Percentiles rank a stretch among this genome's conserved stretches.
Conservation (phyloP, 2,113 vertebrate genomes). For the Pseudolaguvia tuberculata region DNA sequence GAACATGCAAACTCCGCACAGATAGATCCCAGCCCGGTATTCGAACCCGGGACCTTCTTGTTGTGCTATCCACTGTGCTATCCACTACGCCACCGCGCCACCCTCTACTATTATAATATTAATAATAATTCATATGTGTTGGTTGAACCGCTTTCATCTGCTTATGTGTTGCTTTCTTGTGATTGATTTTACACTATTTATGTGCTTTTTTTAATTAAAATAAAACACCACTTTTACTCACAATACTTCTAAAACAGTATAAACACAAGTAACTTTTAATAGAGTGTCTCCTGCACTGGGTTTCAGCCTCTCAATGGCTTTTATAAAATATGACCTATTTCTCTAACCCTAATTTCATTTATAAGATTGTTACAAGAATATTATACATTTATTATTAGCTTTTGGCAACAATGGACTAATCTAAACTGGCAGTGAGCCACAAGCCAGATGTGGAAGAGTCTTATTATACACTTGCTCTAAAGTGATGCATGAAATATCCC, state of each 20-base stretch:
- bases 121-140: background rate
- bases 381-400: too few species aligned
- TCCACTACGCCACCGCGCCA: too few species aligned
- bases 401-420: background rate
- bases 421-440: background rate
- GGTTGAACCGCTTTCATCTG: background rate
- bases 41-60: too few species aligned
- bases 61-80: too few species aligned
- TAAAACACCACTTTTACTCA: background rate
- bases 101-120: background rate
- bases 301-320: background rate
- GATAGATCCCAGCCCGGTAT: too few species aligned
- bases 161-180: background rate
- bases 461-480: background rate
- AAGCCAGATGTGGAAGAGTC: background rate
- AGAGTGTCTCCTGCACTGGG: slow-evolving; percentile 27
- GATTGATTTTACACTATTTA: background rate
- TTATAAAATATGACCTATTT: background rate
- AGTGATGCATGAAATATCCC: slow-evolving; percentile 7
- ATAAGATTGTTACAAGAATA: background rate
- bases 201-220: background rate
- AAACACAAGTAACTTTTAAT: background rate
- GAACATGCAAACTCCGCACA: too few species aligned
- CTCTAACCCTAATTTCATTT: background rate
- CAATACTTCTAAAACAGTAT: background rate